These are phyloP conservation scores for Tortricodes alternella DNA, from an alignment of 2,888 invertebrate species.

Conservation along the genomic window DNA sequence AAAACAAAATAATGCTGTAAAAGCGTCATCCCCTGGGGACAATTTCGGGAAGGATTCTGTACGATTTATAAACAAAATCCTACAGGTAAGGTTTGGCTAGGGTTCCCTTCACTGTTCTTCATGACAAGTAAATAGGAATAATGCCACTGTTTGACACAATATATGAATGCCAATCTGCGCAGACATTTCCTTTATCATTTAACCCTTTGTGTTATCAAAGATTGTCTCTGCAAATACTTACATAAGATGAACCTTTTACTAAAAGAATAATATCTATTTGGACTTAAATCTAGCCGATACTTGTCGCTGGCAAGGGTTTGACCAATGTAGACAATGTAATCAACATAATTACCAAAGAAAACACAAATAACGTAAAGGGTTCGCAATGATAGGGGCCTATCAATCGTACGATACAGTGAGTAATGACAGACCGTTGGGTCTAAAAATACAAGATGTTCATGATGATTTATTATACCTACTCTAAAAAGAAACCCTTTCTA, in stretches of 20 bases:
- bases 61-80: conserved; percentile 44
- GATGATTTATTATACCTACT: neutral
- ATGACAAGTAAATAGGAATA: conserved; percentile 34
- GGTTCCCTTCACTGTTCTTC: conserved; percentile 39
- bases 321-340: conserved; percentile 20
- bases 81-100: conserved; percentile 36
- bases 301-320: conserved; percentile 4
- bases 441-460: neutral
- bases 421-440: neutral
- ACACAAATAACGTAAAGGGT: conserved; percentile 20
- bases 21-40: conserved; percentile 40
- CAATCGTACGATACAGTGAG: conserved; percentile 8
- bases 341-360: conserved; percentile 20
- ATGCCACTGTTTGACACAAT: conserved; percentile 34
- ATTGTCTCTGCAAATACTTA: conserved; percentile 16
- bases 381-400: conserved; percentile 16
- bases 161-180: conserved; percentile 27
- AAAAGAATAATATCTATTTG: conserved; percentile 8
- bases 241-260: neutral
- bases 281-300: neutral
- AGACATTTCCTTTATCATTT: conserved; percentile 24
- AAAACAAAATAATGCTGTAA: conserved; percentile 45
- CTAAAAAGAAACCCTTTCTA: too few species aligned
- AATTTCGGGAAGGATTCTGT: conserved; percentile 36
- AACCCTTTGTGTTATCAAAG: conserved; percentile 15